Evolutionary conservation across 2,888 invertebrate species (phyloP).

Genomic region (Cylindroiulus punctatus): DNA sequence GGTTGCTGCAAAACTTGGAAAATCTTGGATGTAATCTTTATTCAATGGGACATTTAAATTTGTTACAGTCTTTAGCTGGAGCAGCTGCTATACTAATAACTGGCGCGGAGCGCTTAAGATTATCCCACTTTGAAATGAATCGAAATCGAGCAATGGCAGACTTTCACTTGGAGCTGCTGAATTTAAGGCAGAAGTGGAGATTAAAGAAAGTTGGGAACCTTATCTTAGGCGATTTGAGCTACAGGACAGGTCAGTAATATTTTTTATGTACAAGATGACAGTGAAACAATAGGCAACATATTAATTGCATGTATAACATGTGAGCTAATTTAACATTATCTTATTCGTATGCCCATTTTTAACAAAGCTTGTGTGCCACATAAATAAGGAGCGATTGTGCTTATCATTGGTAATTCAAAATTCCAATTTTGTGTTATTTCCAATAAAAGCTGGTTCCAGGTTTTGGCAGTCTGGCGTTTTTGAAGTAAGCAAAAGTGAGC

Average conservation of each 20-base stretch:
- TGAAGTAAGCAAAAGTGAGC: conserved; percentile 94
- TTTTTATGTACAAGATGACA: not conserved
- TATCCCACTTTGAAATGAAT: conserved; percentile 79
- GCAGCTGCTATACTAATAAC: conserved; percentile 85
- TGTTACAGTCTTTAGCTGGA: conserved; percentile 78
- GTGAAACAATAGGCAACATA: too few relatives aligned
- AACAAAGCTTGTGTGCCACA: too few relatives aligned
- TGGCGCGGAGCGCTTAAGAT: conserved; percentile 87
- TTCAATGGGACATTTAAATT: too few relatives aligned
- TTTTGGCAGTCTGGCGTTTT: conserved; percentile 93
- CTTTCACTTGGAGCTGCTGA: conserved; percentile 90
- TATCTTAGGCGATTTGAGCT: conserved; percentile 95
- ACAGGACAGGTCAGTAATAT: conserved; percentile 77
- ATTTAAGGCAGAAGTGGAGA: conserved; percentile 92
- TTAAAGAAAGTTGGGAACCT: conserved; percentile 95
- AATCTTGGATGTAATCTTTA: not conserved
- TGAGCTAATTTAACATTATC: too few relatives aligned
- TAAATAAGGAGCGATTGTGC: too few relatives aligned
- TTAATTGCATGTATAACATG: too few relatives aligned
- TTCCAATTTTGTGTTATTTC: conserved; percentile 9
- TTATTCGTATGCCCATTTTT: too few relatives aligned
- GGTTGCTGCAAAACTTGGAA: not conserved
- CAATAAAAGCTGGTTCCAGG: conserved; percentile 85
- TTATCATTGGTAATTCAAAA: not conserved
- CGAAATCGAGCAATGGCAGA: conserved; percentile 75